Percentiles rank a stretch among this genome's conserved stretches.
Conservation (phyloP, 2,888 invertebrate species). For the Campaea margaritaria region DNA sequence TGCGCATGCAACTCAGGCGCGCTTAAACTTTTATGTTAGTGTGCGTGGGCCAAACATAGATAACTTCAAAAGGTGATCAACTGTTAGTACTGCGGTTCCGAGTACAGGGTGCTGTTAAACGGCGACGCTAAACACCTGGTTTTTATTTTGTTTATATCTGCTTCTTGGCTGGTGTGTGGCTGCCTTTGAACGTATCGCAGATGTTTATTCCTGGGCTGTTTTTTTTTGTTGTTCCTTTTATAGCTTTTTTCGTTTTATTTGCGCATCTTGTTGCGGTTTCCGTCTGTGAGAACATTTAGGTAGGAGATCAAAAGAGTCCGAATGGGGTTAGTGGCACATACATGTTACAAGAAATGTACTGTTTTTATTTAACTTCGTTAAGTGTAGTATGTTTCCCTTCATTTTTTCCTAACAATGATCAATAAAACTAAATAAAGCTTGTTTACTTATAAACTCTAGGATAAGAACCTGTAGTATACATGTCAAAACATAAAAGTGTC, state of each 20-base stretch:
- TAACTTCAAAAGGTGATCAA: not conserved
- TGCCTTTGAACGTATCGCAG: not conserved
- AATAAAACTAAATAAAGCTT: too few species aligned
- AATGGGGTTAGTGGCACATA: too few species aligned
- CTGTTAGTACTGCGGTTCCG: conserved; percentile 1
- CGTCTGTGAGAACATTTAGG: too few species aligned
- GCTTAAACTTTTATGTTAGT: not conserved
- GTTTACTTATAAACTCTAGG: too few species aligned
- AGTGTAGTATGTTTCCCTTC: too few species aligned
- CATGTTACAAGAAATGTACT: too few species aligned
- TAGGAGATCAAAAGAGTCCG: too few species aligned
- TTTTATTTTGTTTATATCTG: conserved; percentile 45
- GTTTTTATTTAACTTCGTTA: too few species aligned
- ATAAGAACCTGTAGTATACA: too few species aligned
- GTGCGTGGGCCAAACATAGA: not conserved
- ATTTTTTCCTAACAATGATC: too few species aligned
- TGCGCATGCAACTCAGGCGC: not conserved
- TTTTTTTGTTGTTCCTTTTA: not conserved
- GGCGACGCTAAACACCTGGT: conserved; percentile 56
- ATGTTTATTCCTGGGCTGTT: not conserved
- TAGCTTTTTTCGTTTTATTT: not conserved
- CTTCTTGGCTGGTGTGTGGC: not conserved
- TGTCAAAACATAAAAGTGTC: not conserved
- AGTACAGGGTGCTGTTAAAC: conserved; percentile 40
- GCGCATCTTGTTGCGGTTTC: not conserved